These are phyloP conservation scores for Hystrix brachyura DNA, from an alignment of 2,113 vertebrate genomes.

Conservation along the genomic window DNA sequence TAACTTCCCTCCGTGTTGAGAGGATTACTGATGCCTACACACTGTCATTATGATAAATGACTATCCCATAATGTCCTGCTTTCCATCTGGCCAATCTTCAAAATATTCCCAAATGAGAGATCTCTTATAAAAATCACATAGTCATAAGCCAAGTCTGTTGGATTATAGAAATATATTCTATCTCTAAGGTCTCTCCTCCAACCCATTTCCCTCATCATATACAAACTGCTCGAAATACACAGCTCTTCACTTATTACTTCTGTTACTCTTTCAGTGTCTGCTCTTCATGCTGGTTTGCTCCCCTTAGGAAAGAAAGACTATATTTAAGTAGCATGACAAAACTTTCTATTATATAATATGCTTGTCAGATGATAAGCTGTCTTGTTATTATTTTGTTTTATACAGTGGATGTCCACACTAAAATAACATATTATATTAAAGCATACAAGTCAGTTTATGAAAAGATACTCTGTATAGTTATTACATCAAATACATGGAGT, in stretches of 20 bases:
- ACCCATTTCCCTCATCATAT: background rate
- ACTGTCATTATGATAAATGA: conserved; percentile 93
- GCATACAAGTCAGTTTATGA: conserved; percentile 78
- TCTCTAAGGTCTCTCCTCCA: background rate
- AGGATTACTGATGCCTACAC: conserved; percentile 88
- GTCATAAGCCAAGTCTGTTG: conserved; percentile 70
- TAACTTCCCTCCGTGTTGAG: conserved; percentile 87
- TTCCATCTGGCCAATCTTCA: conserved; percentile 90
- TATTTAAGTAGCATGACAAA: conserved; percentile 75
- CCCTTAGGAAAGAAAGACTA: conserved; percentile 69
- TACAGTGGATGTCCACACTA: conserved; percentile 67
- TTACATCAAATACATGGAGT: conserved; percentile 68
- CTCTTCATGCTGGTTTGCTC: conserved; percentile 6
- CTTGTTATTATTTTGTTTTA: conserved; percentile 73
- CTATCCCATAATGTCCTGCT: conserved; percentile 89
- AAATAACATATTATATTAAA: conserved; percentile 81
- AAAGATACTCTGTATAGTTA: conserved; percentile 75
- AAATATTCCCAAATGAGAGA: conserved; percentile 82
- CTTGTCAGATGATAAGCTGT: conserved; percentile 80
- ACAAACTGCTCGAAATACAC: conserved; percentile 78
- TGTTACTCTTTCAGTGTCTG: conserved; percentile 79
- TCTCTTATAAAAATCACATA: conserved; percentile 85
- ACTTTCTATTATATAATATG: conserved; percentile 59
- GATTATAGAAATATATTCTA: conserved; percentile 75
- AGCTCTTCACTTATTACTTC: conserved; percentile 80